A percentile compares a stretch with the other conserved stretches of the same genome.
These are phyloP conservation scores for Epinephelus malabaricus DNA, from an alignment of 2,797 vertebrate species.

Conservation along the genomic window DNA sequence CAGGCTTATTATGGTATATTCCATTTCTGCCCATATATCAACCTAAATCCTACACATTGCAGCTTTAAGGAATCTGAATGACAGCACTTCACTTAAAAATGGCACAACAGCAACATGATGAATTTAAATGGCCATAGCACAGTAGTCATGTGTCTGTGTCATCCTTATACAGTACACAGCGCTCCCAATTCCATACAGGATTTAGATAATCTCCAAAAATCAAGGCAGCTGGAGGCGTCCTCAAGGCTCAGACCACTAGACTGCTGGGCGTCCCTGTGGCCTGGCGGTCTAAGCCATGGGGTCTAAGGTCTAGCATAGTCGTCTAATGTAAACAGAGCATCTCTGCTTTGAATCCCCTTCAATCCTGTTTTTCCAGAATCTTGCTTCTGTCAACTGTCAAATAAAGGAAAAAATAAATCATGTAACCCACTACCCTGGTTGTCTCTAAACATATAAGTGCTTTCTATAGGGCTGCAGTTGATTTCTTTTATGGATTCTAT, in stretches of 20 bases:
- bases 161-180: background rate
- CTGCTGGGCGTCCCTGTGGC: constrained; percentile 26
- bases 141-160: background rate
- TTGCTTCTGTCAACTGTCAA: background rate
- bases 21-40: too few relatives aligned
- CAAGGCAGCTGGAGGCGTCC: background rate
- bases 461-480: background rate
- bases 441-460: background rate
- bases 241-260: constrained; percentile 30
- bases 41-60: too few relatives aligned
- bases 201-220: constrained; percentile 31
- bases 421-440: background rate
- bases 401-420: background rate
- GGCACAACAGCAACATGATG: background rate
- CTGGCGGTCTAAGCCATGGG: constrained; percentile 13
- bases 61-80: background rate
- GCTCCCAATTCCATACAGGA: constrained; percentile 6
- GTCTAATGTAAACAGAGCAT: constrained; percentile 16
- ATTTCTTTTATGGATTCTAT: background rate
- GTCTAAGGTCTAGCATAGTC: constrained; percentile 20
- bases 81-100: background rate
- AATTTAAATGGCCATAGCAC: background rate
- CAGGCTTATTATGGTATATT: too few relatives aligned
- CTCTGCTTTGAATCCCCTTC: background rate
- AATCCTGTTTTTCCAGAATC: background rate